phyloP scores from a whole-genome alignment of 2,888 invertebrate genomes.

The Tinea semifulvella region DNA sequence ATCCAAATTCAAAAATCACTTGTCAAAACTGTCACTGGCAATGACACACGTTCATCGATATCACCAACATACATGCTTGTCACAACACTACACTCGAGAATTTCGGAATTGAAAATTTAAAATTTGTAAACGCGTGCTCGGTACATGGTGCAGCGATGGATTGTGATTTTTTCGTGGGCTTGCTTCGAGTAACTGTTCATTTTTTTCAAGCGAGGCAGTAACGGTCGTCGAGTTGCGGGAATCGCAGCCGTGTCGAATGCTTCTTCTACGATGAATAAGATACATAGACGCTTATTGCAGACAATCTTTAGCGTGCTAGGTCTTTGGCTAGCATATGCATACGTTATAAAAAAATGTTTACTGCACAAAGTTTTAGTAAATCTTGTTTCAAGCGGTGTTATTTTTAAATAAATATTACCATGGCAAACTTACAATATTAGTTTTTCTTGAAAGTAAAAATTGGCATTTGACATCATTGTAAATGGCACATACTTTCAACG shows the following conservation, averaged over 20 bases:
- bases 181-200: constrained; percentile 55
- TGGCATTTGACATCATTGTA: too few relatives aligned
- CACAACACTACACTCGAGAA: constrained; percentile 22
- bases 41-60: neutral
- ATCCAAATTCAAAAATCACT: constrained; percentile 6
- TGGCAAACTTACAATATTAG: too few relatives aligned
- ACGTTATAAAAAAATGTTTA: neutral
- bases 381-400: too few relatives aligned
- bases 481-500: too few relatives aligned
- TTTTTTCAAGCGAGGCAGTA: constrained; percentile 46
- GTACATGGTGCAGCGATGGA: constrained; percentile 42
- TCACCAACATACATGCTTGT: constrained; percentile 21
- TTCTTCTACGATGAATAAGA: too few relatives aligned
- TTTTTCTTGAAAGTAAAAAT: too few relatives aligned
- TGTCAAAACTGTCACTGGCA: neutral
- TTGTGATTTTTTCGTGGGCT: constrained; percentile 56
- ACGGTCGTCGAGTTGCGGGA: constrained; percentile 1
- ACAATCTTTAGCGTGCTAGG: too few relatives aligned
- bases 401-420: too few relatives aligned
- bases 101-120: constrained; percentile 18
- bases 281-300: too few relatives aligned
- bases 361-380: neutral
- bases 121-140: neutral
- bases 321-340: too few relatives aligned
- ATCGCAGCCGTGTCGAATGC: neutral